Conservation (phyloP, 2,888 invertebrate species). For the Phlogophora meticulosa region DNA sequence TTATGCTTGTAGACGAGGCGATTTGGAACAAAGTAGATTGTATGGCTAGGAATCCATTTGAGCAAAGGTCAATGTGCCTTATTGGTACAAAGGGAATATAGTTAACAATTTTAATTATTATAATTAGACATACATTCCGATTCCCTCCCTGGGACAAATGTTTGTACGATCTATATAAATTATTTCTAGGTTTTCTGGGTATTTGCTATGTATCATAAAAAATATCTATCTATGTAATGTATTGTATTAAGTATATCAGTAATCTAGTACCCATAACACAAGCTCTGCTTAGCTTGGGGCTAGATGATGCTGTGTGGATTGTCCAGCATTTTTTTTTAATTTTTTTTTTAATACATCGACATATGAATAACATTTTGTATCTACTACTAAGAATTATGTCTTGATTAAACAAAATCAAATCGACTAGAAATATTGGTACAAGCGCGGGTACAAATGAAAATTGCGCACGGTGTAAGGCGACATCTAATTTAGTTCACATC, state of each 20-base stretch:
- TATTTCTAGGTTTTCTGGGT: too few species aligned
- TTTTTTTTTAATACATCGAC: too few species aligned
- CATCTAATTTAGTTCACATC: slow-evolving; percentile 64
- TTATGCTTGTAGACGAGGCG: slow-evolving; percentile 32
- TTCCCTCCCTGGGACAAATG: too few species aligned
- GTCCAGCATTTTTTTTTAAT: too few species aligned
- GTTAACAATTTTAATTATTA: slow-evolving; percentile 14
- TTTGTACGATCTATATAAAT: too few species aligned
- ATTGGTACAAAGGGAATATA: slow-evolving; percentile 15
- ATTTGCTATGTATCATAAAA: too few species aligned
- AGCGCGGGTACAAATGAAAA: slow-evolving; percentile 7
- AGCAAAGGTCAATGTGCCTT: slow-evolving; percentile 22
- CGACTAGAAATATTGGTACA: neutral
- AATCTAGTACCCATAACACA: too few species aligned
- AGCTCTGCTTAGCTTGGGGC: too few species aligned
- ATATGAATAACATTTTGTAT: neutral
- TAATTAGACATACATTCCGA: too few species aligned
- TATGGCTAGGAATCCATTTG: slow-evolving; percentile 13
- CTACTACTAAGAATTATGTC: neutral
- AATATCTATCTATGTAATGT: too few species aligned
- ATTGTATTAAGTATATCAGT: too few species aligned
- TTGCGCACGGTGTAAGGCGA: slow-evolving; percentile 17
- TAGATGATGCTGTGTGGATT: too few species aligned
- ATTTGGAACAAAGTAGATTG: slow-evolving; percentile 23
- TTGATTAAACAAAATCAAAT: slow-evolving; percentile 9